These are phyloP conservation scores for Chaetorhynchus papuensis DNA, from an alignment of 2,113 vertebrate genomes.

Conservation along the genomic window DNA sequence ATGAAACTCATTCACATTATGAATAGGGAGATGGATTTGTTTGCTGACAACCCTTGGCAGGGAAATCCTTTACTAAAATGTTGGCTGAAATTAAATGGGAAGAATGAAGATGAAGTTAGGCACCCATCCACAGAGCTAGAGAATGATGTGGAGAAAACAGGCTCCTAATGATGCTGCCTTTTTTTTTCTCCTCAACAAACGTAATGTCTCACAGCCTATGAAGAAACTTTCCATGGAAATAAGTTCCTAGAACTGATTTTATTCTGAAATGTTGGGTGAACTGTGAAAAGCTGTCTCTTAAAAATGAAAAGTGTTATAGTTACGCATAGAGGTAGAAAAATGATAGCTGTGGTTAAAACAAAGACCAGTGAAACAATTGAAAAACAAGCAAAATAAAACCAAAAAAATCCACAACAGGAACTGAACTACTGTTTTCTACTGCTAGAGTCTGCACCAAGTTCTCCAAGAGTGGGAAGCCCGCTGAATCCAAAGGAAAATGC, in stretches of 20 bases:
- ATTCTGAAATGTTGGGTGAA: not conserved
- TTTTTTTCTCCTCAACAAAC: not conserved
- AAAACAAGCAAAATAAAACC: not conserved
- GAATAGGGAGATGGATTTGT: not conserved
- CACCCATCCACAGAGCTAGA: not conserved
- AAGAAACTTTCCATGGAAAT: not conserved
- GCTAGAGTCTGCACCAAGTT: constrained; percentile 76
- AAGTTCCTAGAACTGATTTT: not conserved
- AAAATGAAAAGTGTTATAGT: not conserved
- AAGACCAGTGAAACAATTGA: not conserved
- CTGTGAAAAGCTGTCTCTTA: not conserved
- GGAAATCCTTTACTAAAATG: not conserved
- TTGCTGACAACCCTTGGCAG: not conserved
- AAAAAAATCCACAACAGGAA: not conserved
- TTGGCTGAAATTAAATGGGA: not conserved
- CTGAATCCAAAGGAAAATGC: constrained; percentile 53
- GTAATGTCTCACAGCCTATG: not conserved
- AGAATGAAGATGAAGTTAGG: not conserved
- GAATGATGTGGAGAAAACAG: not conserved
- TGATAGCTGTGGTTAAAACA: not conserved
- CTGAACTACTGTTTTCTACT: constrained; percentile 58
- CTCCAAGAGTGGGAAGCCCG: constrained; percentile 68
- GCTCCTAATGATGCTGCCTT: not conserved
- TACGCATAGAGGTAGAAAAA: not conserved
- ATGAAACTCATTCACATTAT: not conserved